Evolutionary conservation across 2,797 vertebrate genomes (phyloP).

Genomic region (Typhlichthys eigenmanni): DNA sequence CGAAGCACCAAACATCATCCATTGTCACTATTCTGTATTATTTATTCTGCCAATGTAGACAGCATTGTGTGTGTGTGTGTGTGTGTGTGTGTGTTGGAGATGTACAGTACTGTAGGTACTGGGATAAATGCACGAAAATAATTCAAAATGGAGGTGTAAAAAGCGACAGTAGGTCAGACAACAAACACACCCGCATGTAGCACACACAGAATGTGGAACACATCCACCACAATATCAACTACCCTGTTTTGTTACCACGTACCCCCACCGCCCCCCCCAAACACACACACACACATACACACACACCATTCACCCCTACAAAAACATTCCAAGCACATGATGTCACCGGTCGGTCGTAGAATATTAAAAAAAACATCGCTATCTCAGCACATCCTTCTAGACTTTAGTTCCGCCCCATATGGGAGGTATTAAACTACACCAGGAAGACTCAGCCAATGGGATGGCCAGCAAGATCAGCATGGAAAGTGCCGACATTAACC

Average conservation of each 20-base stretch:
- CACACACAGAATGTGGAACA: conserved; percentile 19
- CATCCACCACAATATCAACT: conserved; percentile 32
- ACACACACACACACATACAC: background rate
- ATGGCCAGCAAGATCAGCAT: conserved; percentile 37
- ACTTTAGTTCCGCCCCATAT: conserved; percentile 30
- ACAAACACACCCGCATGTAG: conserved; percentile 14
- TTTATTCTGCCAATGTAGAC: background rate
- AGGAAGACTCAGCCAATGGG: conserved; percentile 61
- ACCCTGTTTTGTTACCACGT: conserved; percentile 29
- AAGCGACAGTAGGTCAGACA: too few species aligned
- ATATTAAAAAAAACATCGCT: conserved; percentile 47
- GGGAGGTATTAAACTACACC: conserved; percentile 24
- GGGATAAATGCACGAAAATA: background rate
- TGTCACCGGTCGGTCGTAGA: conserved; percentile 57
- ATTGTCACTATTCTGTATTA: conserved; percentile 9
- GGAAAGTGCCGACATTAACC: conserved; percentile 24
- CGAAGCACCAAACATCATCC: conserved; percentile 32
- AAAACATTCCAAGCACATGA: conserved; percentile 67
- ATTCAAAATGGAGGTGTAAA: background rate
- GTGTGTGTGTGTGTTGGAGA: background rate
- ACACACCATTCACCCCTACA: conserved; percentile 47
- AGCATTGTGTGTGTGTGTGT: background rate
- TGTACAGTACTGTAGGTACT: too few species aligned
- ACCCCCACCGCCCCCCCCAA: background rate
- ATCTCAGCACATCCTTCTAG: conserved; percentile 54